These are phyloP conservation scores for Saxicola maurus DNA, from an alignment of 2,797 vertebrate genomes.

Conservation along the genomic window DNA sequence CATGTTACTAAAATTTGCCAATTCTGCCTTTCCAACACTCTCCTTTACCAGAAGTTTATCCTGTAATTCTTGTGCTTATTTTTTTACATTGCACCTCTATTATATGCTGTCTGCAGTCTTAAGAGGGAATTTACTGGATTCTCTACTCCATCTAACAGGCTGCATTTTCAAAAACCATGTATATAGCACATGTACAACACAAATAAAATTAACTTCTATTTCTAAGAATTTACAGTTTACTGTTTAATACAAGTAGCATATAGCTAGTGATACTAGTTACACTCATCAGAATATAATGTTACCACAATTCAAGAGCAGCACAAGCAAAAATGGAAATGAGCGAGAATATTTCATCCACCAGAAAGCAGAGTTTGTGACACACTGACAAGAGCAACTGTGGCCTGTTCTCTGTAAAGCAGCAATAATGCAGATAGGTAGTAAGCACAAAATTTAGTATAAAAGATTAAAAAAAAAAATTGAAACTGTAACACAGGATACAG, in stretches of 20 bases:
- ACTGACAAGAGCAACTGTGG: background rate
- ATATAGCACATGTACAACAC: background rate
- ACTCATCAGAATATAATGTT: background rate
- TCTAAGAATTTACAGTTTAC: background rate
- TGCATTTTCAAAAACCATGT: background rate
- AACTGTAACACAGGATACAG: background rate
- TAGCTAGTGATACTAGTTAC: background rate
- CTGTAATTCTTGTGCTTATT: background rate
- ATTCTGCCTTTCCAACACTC: background rate
- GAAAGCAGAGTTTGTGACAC: background rate
- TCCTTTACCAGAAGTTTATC: background rate
- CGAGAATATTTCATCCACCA: background rate
- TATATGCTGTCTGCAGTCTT: background rate
- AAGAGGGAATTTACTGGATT: background rate
- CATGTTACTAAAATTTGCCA: background rate
- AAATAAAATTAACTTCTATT: background rate
- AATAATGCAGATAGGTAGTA: background rate
- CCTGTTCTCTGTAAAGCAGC: background rate
- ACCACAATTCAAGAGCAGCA: background rate
- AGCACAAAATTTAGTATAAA: background rate
- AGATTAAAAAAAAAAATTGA: background rate
- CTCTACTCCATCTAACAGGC: background rate
- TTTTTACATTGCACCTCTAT: background rate
- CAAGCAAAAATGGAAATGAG: slow-evolving; percentile 18
- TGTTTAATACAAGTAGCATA: background rate